Percentiles rank a stretch among this genome's conserved stretches.
Evolutionary conservation across 1,140 invertebrate species (phyloP).

Genomic region (Aphelenchoides fujianensis): DNA sequence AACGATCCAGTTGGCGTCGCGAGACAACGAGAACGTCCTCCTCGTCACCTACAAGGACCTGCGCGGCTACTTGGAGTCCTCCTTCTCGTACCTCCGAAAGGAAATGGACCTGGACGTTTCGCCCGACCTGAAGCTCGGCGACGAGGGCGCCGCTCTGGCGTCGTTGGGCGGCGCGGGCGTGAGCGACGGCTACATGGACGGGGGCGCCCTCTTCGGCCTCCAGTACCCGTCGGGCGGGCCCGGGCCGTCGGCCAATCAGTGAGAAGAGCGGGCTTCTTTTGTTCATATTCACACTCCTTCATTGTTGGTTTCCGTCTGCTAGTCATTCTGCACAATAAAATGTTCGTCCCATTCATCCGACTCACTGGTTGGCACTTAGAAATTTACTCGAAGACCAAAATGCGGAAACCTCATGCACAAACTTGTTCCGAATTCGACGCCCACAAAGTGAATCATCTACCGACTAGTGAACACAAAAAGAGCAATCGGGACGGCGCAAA

Average conservation of each 20-base stretch:
- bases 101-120: slow-evolving; percentile 13
- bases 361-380: too few species aligned
- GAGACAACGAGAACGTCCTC: slow-evolving; percentile 89
- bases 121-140: neutral
- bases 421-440: too few species aligned
- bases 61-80: slow-evolving; percentile 65
- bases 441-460: too few species aligned
- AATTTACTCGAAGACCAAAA: too few species aligned
- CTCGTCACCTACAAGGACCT: slow-evolving; percentile 89
- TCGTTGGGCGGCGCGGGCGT: neutral
- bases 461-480: too few species aligned
- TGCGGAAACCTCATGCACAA: too few species aligned
- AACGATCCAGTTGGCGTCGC: slow-evolving; percentile 90
- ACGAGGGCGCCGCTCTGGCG: neutral
- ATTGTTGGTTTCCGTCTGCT: slow-evolving; percentile 1
- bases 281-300: too few species aligned
- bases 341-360: too few species aligned
- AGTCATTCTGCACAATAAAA: too few species aligned
- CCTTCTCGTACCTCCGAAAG: slow-evolving; percentile 15
- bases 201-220: neutral
- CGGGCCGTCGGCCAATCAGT: neutral
- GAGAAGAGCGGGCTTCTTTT: neutral
- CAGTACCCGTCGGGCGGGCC: neutral
- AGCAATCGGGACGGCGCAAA: too few species aligned
- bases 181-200: neutral